These are phyloP conservation scores for Drosophila subpulchrella DNA, from an alignment of 1,140 invertebrate species.

Conservation along the genomic window DNA sequence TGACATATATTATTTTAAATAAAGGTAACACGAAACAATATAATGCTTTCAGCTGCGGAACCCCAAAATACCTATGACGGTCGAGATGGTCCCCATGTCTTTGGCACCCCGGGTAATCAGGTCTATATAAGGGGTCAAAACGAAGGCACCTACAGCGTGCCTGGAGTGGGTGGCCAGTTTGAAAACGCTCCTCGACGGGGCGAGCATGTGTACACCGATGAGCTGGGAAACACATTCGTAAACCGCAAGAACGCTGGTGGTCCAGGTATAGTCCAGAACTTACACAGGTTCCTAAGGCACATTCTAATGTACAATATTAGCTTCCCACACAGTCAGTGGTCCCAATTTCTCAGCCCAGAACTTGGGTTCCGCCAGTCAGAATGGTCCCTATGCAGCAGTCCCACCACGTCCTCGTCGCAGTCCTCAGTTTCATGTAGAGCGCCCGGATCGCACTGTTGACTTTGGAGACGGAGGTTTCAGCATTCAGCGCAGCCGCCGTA, in stretches of 20 bases:
- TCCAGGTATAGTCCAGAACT: constrained; percentile 9
- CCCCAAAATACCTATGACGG: constrained; percentile 56
- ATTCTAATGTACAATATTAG: constrained; percentile 6
- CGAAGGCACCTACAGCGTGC: constrained; percentile 40
- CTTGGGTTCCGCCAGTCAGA: background rate
- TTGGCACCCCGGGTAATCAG: constrained; percentile 52
- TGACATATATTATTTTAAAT: background rate
- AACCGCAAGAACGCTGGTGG: constrained; percentile 30
- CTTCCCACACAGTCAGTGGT: constrained; percentile 40
- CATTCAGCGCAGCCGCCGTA: constrained; percentile 32
- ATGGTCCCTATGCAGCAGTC: background rate
- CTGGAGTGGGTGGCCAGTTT: constrained; percentile 54
- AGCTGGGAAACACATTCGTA: constrained; percentile 46
- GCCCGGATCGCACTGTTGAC: constrained; percentile 18
- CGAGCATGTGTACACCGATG: constrained; percentile 51
- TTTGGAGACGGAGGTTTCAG: constrained; percentile 8
- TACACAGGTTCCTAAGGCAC: background rate
- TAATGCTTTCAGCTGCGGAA: constrained; percentile 19
- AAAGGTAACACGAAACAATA: background rate
- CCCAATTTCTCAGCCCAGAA: constrained; percentile 34
- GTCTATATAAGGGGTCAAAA: constrained; percentile 61
- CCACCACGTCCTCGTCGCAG: background rate
- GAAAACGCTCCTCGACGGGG: constrained; percentile 30
- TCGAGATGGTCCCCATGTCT: constrained; percentile 50
- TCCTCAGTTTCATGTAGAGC: constrained; percentile 19